These are phyloP conservation scores for Monodelphis domestica DNA, from an alignment of 2,797 vertebrate genomes.

Conservation along the genomic window DNA sequence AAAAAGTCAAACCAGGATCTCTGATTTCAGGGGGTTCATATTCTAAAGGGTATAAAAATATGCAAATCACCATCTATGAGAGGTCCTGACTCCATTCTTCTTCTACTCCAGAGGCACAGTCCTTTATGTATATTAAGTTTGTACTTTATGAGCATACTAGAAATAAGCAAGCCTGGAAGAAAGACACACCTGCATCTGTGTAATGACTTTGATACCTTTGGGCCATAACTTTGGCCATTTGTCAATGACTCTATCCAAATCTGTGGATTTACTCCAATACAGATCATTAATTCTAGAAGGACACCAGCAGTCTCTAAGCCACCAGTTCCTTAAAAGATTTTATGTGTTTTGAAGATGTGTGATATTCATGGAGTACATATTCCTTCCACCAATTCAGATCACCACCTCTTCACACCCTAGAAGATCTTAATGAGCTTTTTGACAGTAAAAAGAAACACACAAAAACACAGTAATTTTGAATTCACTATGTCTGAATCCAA, in stretches of 20 bases:
- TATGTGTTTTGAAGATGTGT: neutral
- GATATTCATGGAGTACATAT: neutral
- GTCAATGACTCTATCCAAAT: neutral
- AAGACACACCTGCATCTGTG: neutral
- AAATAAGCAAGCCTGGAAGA: neutral
- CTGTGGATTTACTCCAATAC: neutral
- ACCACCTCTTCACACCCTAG: neutral
- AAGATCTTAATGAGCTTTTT: neutral
- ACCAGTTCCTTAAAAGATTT: neutral
- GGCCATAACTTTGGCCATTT: too few relatives aligned
- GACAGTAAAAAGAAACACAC: too few relatives aligned
- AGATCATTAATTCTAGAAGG: neutral
- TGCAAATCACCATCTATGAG: neutral
- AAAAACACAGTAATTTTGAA: neutral
- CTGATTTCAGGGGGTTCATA: neutral
- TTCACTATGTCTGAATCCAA: neutral
- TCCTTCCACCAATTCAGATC: neutral
- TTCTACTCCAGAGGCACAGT: neutral
- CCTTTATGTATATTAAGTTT: neutral
- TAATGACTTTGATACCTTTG: too few relatives aligned
- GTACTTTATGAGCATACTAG: neutral
- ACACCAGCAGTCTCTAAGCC: neutral
- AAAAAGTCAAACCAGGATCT: neutral
- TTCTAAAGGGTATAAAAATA: rapidly evolving
- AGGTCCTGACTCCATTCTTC: neutral